Evolutionary conservation across 2,113 vertebrate genomes (phyloP).

Genomic region (Menidia beryllina): DNA sequence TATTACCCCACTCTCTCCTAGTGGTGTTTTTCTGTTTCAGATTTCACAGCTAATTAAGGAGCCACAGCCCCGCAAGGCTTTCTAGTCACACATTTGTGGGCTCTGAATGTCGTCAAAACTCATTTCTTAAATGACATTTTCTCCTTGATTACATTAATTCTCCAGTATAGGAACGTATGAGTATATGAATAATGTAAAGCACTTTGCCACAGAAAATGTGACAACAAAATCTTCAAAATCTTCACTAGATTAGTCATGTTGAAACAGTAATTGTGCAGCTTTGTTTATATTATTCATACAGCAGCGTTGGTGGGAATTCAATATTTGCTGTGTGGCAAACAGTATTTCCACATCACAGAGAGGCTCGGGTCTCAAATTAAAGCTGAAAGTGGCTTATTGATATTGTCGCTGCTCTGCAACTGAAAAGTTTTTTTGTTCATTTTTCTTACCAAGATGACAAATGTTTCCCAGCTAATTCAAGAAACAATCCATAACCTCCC

Average conservation of each 20-base stretch:
- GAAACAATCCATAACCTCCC: constrained; percentile 23
- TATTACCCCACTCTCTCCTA: constrained; percentile 42
- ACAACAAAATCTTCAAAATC: constrained; percentile 61
- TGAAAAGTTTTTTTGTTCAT: constrained; percentile 28
- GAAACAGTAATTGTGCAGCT: constrained; percentile 48
- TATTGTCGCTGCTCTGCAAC: constrained; percentile 40
- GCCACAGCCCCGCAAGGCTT: constrained; percentile 59
- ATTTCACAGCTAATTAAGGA: constrained; percentile 59
- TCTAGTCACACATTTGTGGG: constrained; percentile 42
- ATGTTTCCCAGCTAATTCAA: constrained; percentile 31
- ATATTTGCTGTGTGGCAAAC: constrained; percentile 48
- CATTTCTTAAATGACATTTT: constrained; percentile 55
- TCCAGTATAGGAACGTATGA: constrained; percentile 42
- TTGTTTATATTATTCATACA: constrained; percentile 66
- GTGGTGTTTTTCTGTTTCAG: constrained; percentile 35
- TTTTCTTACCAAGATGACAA: constrained; percentile 21
- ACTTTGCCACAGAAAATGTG: constrained; percentile 42
- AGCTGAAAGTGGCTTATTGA: constrained; percentile 44
- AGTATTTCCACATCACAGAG: constrained; percentile 56
- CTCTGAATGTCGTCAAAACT: constrained; percentile 55
- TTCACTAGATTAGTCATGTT: constrained; percentile 46
- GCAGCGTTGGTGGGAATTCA: constrained; percentile 50
- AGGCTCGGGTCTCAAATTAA: constrained; percentile 31
- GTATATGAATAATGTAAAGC: constrained; percentile 63
- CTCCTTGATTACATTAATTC: constrained; percentile 62